Conservation (phyloP, 2,888 invertebrate genomes). For the Anorthoa munda region DNA sequence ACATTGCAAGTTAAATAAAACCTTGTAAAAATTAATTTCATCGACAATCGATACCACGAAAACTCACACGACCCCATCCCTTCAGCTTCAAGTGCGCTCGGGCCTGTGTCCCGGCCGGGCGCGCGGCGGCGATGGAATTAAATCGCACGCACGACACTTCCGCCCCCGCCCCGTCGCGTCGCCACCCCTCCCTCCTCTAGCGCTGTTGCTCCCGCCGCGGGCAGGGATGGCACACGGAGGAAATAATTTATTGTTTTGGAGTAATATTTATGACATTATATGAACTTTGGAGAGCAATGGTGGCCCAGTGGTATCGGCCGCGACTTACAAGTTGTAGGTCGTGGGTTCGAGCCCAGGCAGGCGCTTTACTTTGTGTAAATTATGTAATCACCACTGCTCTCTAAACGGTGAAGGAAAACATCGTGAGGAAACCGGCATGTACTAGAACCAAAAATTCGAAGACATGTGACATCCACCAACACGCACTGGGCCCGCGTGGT, state of each 20-base stretch:
- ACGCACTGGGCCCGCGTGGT: too few relatives aligned
- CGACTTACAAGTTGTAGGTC: too few relatives aligned
- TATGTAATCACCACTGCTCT: too few relatives aligned
- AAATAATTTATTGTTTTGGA: constrained; percentile 5
- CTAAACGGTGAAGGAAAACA: too few relatives aligned
- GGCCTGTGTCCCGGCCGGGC: constrained; percentile 80
- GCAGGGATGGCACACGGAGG: constrained; percentile 52
- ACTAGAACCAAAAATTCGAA: too few relatives aligned
- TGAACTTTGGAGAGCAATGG: too few relatives aligned
- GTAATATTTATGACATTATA: neutral
- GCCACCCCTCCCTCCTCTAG: constrained; percentile 61
- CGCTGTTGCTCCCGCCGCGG: constrained; percentile 63
- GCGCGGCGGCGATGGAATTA: constrained; percentile 90
- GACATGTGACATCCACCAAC: too few relatives aligned
- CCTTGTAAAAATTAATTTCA: neutral
- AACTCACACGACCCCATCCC: constrained; percentile 39
- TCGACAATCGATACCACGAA: constrained; percentile 64
- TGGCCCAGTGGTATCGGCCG: too few relatives aligned
- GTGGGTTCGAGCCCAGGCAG: too few relatives aligned
- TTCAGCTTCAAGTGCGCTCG: constrained; percentile 65
- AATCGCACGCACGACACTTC: constrained; percentile 90
- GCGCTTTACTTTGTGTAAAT: too few relatives aligned
- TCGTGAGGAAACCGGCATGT: too few relatives aligned
- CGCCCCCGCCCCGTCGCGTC: constrained; percentile 73
- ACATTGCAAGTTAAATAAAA: neutral